Base-by-base conservation (phyloP, 2,888 invertebrate genomes). In the Poecilobothrus nobilitatus region DNA sequence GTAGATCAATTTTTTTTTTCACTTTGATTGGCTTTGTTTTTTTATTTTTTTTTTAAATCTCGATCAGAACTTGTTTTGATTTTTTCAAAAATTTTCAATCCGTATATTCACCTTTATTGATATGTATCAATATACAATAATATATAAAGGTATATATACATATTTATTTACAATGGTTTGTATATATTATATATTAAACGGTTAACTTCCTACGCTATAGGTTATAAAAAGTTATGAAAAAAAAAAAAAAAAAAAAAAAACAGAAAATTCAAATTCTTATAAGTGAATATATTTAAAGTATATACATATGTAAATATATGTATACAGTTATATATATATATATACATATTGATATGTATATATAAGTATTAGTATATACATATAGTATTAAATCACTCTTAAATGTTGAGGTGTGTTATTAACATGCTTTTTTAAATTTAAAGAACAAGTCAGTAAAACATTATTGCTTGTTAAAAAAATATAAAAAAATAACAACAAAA, bases 1-100 rank as follows among this genome's bases (percentile, higher is more conserved):
- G 53, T 53, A 53, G 53, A 53, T 53, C 53, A 53, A 53, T 53
- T 53, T 53, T 53, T 15, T 53, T 53, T 53, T n/a, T 53, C 53
- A 27, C 53, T 12, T 53, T 18, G 5, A 53, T n/a, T 53, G n/a
- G 7, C 18, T 53, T 53, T 53, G 7, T 53, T 53, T 27, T 27
- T 27, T 27, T 27, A 41, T 41, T 41, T 41, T 53, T 9, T 18
- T n/a, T 53, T 53, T n/a, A 53, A 12, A 15, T 53, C 18, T 53
- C 18, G 18, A 44, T 6, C 44, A 44, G 15, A 53, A 53, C n/a
- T 53, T 18, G 53, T 53, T 53, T 37, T 2, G 15, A 53, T 18
- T 18, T 53, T 53, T 53, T 53, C 1, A 53, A 53, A 27, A 53
- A 53, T 18, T 53, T 53, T n/a, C 53, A 12, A 53, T 53, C 15